Base-by-base conservation (phyloP, 2,113 vertebrate species). In the Festucalex cinctus region DNA sequence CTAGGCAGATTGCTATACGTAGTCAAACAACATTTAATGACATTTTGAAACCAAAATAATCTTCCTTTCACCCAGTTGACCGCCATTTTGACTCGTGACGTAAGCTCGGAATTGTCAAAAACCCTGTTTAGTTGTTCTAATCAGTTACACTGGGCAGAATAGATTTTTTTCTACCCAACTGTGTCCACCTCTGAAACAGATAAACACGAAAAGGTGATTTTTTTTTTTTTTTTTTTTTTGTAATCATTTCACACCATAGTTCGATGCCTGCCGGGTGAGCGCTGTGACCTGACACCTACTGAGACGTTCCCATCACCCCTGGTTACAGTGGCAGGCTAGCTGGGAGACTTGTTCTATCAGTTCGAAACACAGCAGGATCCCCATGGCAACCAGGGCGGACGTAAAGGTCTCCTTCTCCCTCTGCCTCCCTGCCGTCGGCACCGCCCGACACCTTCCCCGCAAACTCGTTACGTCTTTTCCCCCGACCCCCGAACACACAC, bases 271-370 rank as follows among this genome's bases (percentile, higher is more conserved):
- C 78, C 70, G 71, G 54, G 57, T 56, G 59, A 44, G 37, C 64
- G 68, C 63, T 72, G 20, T 66, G 64, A 80, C 58, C 57, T 78
- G 79, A 24, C 60, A 54, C 57, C 80, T 44, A 17, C 54, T 69
- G 48, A 77, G 71, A 75, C 46, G 20, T 39, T 16, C 69, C 63
- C 70, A 69, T 74, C 73, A 64, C 83, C 44, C n/a, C 49, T 82
- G 70, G 73, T 75, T 74, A 80, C 82, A 24, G 43, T 59, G 69
- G 79, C 78, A 76, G 77, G 57, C 62, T 68, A 72, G 54, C 71
- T 71, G 63, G 73, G 82, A 85, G 75, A 79, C 63, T 66, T 24
- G 62, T 68, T 78, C 63, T 82, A 81, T 84, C 83, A 73, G 70
- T 13, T 32, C 63, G 44, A 71, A 76, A 81, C 82, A 82, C 74